These are phyloP conservation scores for Coccyzus lansbergi DNA, from an alignment of 2,797 vertebrate genomes.

Conservation along the genomic window DNA sequence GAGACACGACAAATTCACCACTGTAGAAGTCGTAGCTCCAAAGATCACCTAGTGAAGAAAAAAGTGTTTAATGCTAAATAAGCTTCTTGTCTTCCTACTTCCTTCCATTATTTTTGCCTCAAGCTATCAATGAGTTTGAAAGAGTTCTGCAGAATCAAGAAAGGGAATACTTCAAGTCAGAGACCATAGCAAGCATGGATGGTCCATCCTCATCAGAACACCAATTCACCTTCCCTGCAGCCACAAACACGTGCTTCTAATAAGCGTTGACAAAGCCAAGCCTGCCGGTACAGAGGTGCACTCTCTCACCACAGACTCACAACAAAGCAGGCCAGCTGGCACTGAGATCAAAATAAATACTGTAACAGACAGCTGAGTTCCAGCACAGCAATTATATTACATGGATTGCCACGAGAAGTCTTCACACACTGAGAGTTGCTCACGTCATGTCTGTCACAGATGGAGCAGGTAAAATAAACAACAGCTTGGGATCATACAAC, in stretches of 20 bases:
- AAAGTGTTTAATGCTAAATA: not conserved
- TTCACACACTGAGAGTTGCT: not conserved
- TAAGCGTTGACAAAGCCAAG: slow-evolving; percentile 58
- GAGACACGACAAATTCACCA: slow-evolving; percentile 97
- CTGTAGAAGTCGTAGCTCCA: slow-evolving; percentile 99
- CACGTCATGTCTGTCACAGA: accelerated
- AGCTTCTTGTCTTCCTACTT: slow-evolving; percentile 33
- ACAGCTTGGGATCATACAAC: not conserved
- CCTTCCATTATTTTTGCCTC: slow-evolving; percentile 46
- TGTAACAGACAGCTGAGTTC: not conserved
- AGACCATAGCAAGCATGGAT: not conserved
- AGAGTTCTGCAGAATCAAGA: slow-evolving; percentile 19
- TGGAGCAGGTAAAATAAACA: not conserved
- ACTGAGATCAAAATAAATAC: slow-evolving; percentile 39
- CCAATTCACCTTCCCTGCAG: not conserved
- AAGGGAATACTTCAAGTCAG: slow-evolving; percentile 59
- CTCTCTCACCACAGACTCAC: slow-evolving; percentile 8
- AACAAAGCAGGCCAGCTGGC: slow-evolving; percentile 25
- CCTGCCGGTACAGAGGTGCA: not conserved
- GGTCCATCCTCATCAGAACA: slow-evolving; percentile 24
- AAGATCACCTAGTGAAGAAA: slow-evolving; percentile 83
- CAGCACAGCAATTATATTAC: not conserved
- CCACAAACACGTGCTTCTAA: slow-evolving; percentile 13
- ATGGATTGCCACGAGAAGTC: not conserved
- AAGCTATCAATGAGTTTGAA: slow-evolving; percentile 42